A percentile compares a stretch with the other conserved stretches of the same genome.
These are phyloP conservation scores for Zoroaster sp. DNA, from an alignment of 53 echinoderm and acorn worm genomes.

Conservation along the genomic window DNA sequence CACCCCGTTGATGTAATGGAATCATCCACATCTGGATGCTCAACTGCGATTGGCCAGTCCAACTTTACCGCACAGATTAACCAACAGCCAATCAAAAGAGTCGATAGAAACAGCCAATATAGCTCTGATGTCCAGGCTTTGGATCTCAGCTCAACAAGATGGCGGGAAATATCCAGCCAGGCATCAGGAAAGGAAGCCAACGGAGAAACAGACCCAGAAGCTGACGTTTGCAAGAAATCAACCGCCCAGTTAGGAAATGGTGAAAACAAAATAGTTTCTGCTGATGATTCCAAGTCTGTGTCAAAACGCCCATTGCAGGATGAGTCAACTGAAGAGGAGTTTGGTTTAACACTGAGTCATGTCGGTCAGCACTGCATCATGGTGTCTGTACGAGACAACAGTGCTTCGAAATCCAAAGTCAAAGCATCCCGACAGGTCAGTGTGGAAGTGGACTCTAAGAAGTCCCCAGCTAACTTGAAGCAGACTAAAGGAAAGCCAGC, in stretches of 20 bases:
- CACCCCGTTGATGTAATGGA: background rate
- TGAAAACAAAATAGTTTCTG: no score
- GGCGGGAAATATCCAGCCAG: background rate
- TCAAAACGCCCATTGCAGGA: background rate
- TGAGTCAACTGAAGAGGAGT: background rate
- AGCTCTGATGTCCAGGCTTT: background rate
- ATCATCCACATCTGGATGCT: background rate
- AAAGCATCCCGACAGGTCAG: background rate
- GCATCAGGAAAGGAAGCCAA: background rate
- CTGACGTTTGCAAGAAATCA: no score
- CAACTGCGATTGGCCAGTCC: background rate
- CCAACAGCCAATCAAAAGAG: background rate
- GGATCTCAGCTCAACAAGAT: constrained; percentile 11
- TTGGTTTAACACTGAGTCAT: constrained; percentile 44
- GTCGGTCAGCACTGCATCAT: constrained; percentile 64
- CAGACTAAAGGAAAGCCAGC: constrained; percentile 8
- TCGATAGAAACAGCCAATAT: background rate
- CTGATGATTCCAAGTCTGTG: no score
- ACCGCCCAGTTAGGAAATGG: no score
- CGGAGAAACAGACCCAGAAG: no score
- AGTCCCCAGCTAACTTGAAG: background rate
- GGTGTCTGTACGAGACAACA: constrained; percentile 39
- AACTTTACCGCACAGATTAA: background rate
- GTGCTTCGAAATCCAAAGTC: background rate
- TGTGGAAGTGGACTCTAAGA: background rate